These are phyloP conservation scores for Cephus cinctus DNA, from an alignment of 1,140 invertebrate species.

Conservation along the genomic window DNA sequence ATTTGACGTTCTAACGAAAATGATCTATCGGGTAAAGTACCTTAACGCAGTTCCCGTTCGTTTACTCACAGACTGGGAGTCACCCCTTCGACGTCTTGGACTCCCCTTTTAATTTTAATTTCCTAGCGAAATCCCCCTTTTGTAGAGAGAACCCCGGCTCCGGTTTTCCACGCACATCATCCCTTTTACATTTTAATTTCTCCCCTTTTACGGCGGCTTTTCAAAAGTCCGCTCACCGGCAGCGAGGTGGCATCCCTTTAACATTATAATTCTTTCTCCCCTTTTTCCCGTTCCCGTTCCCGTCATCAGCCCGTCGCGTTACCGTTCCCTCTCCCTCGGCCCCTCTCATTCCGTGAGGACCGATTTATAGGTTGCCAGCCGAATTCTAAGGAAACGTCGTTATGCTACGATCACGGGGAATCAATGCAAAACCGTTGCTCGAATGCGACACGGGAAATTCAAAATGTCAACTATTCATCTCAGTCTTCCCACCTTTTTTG, in stretches of 20 bases:
- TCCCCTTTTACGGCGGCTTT: constrained; percentile 47
- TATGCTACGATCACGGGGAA: constrained; percentile 45
- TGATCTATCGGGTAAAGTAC: too few relatives aligned
- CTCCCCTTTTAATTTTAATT: constrained; percentile 46
- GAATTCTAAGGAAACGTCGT: constrained; percentile 48
- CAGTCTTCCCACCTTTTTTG: background rate
- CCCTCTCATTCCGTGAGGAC: constrained; percentile 33
- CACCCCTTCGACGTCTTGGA: constrained; percentile 15
- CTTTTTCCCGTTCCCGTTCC: constrained; percentile 15
- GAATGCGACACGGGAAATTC: background rate
- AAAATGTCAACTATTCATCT: background rate
- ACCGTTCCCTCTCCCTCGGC: constrained; percentile 14
- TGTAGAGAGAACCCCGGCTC: constrained; percentile 27
- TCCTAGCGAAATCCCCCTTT: constrained; percentile 43
- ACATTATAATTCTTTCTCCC: constrained; percentile 47
- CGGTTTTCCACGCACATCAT: constrained; percentile 49
- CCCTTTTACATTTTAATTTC: constrained; percentile 55
- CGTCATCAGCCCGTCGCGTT: too few relatives aligned
- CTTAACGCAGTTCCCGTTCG: background rate
- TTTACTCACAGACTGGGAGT: background rate
- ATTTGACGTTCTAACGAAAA: too few relatives aligned
- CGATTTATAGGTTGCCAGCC: constrained; percentile 41
- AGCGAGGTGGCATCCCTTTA: constrained; percentile 46
- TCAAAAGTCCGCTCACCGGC: constrained; percentile 31
- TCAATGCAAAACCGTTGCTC: constrained; percentile 45